These are phyloP conservation scores for Cynopterus sphinx DNA, from an alignment of 2,797 vertebrate genomes.

Conservation along the genomic window DNA sequence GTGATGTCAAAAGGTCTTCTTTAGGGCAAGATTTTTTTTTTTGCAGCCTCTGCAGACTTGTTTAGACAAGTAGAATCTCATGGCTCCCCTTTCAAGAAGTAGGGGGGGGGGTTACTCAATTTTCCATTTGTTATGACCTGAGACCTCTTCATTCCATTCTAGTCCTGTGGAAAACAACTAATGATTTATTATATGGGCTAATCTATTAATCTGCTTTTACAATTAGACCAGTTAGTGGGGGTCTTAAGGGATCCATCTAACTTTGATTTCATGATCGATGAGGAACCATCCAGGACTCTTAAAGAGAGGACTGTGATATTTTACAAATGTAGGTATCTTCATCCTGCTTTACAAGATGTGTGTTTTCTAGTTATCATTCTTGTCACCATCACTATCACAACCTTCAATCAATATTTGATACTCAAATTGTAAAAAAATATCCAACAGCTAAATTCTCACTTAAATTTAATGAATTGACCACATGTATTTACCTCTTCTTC, in stretches of 20 bases:
- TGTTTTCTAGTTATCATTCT: background rate
- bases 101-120: background rate
- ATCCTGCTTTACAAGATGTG: background rate
- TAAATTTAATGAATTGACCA: background rate
- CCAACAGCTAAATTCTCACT: background rate
- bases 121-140: background rate
- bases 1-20: background rate
- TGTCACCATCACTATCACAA: background rate
- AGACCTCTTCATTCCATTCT: background rate
- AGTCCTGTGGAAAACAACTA: background rate
- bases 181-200: background rate
- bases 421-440: background rate
- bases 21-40: background rate
- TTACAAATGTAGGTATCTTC: background rate
- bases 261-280: background rate
- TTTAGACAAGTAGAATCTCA: background rate
- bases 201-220: background rate
- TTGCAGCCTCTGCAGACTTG: background rate
- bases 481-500: background rate
- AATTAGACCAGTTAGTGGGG: background rate
- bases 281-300: background rate
- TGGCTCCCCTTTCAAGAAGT: background rate
- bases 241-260: background rate
- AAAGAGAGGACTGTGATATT: constrained; percentile 2
- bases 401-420: background rate